These are phyloP conservation scores for Brachymystax lenok DNA, from an alignment of 2,797 vertebrate species.

Conservation along the genomic window DNA sequence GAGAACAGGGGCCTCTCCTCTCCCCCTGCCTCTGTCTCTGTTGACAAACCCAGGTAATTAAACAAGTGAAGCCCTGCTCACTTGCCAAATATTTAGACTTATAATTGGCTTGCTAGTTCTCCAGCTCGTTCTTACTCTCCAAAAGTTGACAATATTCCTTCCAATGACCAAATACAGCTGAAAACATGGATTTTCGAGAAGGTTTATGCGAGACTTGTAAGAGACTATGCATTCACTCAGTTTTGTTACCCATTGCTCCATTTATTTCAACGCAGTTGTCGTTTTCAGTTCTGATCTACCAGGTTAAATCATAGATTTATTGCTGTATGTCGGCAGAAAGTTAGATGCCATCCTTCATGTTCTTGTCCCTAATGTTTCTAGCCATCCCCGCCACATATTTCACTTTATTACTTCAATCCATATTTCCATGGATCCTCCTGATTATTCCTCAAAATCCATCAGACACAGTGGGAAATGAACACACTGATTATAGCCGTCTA, in stretches of 20 bases:
- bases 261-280: not conserved
- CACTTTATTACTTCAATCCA: conserved; percentile 19
- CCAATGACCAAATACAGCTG: conserved; percentile 26
- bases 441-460: conserved; percentile 43
- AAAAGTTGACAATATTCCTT: conserved; percentile 35
- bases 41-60: conserved; percentile 52
- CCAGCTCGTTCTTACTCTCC: conserved; percentile 20
- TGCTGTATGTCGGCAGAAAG: conserved; percentile 20
- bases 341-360: conserved; percentile 40
- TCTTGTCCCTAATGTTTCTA: conserved; percentile 8
- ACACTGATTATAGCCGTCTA: conserved; percentile 39
- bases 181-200: not conserved
- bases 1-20: conserved; percentile 18
- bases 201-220: not conserved
- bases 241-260: not conserved
- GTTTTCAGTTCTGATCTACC: not conserved
- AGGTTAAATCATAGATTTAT: conserved; percentile 37
- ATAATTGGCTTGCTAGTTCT: conserved; percentile 43
- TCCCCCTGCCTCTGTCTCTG: conserved; percentile 5
- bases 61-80: conserved; percentile 31
- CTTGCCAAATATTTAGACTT: conserved; percentile 47
- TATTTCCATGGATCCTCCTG: conserved; percentile 37
- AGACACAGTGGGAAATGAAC: conserved; percentile 40
- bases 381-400: conserved; percentile 7
- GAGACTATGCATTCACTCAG: not conserved